phyloP scores from a whole-genome alignment of 2,797 vertebrate genomes.

The Leuciscus waleckii region DNA sequence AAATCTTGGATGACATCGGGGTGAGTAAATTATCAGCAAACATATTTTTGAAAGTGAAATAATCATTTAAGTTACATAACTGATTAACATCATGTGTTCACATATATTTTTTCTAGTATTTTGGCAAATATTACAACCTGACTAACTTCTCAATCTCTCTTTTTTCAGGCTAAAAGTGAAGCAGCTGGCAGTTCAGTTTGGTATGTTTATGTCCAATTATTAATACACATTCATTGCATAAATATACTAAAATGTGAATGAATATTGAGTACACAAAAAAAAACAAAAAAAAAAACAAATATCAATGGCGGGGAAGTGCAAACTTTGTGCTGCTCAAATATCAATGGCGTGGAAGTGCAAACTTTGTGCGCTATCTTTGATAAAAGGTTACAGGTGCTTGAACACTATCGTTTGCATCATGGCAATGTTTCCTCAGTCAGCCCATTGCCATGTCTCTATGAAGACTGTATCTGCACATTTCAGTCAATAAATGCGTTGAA shows the following conservation, averaged over 20 bases:
- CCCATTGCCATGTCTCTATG: background rate
- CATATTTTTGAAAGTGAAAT: too few species aligned
- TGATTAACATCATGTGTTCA: too few species aligned
- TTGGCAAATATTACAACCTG: background rate
- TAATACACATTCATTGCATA: background rate
- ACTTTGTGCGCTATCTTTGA: background rate
- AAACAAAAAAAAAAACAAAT: background rate
- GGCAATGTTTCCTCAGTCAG: background rate
- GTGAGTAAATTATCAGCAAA: too few species aligned
- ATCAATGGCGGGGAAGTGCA: background rate
- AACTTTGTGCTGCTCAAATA: background rate
- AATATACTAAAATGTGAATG: background rate
- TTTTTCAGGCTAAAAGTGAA: background rate
- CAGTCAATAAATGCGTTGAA: background rate
- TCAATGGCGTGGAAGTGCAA: background rate
- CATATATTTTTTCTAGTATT: too few species aligned
- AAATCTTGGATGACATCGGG: too few species aligned
- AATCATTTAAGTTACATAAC: too few species aligned
- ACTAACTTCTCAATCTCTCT: background rate
- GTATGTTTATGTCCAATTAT: background rate
- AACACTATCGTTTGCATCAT: conserved; percentile 1
- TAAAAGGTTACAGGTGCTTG: background rate
- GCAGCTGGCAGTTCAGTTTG: background rate
- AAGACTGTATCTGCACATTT: background rate
- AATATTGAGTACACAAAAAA: background rate